phyloP scores from a whole-genome alignment of 2,888 invertebrate species.

The Megamerina dolium region DNA sequence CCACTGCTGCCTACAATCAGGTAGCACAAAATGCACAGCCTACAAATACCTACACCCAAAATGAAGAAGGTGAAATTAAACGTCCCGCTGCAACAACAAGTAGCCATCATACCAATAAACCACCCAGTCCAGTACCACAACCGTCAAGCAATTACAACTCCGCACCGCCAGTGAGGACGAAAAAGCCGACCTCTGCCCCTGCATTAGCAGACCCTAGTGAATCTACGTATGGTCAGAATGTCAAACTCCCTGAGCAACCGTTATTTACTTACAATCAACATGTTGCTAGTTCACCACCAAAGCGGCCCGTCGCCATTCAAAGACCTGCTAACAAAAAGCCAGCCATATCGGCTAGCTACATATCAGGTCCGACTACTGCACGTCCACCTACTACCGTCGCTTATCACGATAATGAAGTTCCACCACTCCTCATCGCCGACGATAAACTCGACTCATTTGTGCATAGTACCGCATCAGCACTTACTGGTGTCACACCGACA shows the following conservation, averaged over 20 bases:
- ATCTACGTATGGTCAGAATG: slow-evolving; percentile 2
- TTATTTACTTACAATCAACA: slow-evolving; percentile 20
- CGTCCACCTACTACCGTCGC: slow-evolving; percentile 46
- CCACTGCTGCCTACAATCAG: slow-evolving; percentile 20
- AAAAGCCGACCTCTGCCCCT: too few species aligned
- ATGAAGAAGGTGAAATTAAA: too few species aligned
- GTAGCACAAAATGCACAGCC: slow-evolving; percentile 3
- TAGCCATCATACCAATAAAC: not conserved
- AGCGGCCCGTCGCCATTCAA: too few species aligned
- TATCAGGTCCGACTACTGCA: slow-evolving; percentile 52
- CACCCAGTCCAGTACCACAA: slow-evolving; percentile 2
- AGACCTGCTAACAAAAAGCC: slow-evolving; percentile 35
- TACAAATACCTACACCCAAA: slow-evolving; percentile 5
- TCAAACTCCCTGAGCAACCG: slow-evolving; percentile 13
- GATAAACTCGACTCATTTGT: slow-evolving; percentile 42
- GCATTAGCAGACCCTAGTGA: too few species aligned
- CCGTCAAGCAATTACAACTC: not conserved
- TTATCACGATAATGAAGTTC: slow-evolving; percentile 35
- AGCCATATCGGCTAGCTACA: slow-evolving; percentile 51
- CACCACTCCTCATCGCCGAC: slow-evolving; percentile 35
- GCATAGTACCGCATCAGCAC: slow-evolving; percentile 36
- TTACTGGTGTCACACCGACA: slow-evolving; percentile 20
- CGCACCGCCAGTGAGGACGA: too few species aligned
- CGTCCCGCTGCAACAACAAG: not conserved
- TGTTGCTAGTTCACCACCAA: slow-evolving; percentile 26